Percentiles rank a stretch among this genome's conserved stretches.
These are phyloP conservation scores for Lanistes nyassanus DNA, from an alignment of 1,140 invertebrate species.

Conservation along the genomic window DNA sequence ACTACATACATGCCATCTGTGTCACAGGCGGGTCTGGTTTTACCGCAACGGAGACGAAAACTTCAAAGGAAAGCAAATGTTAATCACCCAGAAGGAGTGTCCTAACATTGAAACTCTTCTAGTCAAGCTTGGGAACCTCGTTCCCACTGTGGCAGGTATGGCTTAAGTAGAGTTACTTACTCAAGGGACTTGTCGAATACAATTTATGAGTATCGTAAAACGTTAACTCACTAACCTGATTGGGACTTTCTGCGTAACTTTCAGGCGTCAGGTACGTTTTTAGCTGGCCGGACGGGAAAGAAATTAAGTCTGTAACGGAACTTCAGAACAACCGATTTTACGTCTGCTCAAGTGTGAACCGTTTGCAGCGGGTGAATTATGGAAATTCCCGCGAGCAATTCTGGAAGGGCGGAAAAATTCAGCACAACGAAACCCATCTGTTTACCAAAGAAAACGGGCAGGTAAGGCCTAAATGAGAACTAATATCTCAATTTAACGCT, in stretches of 20 bases:
- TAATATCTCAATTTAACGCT: too few species aligned
- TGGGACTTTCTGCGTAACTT: background rate
- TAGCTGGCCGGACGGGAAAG: slow-evolving; percentile 83
- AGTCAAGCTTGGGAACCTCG: slow-evolving; percentile 71
- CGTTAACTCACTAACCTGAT: background rate
- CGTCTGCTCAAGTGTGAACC: slow-evolving; percentile 84
- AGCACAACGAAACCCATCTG: slow-evolving; percentile 44
- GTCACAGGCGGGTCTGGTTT: slow-evolving; percentile 78
- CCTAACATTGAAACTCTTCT: slow-evolving; percentile 86
- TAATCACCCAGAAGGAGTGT: slow-evolving; percentile 79
- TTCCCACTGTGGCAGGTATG: slow-evolving; percentile 39
- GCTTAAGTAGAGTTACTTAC: background rate
- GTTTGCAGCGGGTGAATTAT: slow-evolving; percentile 70
- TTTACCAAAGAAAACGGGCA: slow-evolving; percentile 22
- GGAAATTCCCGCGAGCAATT: slow-evolving; percentile 48
- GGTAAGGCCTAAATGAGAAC: background rate
- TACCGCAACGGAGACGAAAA: slow-evolving; percentile 94
- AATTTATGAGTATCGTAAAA: background rate
- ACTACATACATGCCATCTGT: too few species aligned
- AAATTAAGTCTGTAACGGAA: slow-evolving; percentile 85
- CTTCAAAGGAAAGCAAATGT: slow-evolving; percentile 88
- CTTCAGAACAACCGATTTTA: slow-evolving; percentile 90
- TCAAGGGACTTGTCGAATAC: background rate
- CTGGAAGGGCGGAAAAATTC: slow-evolving; percentile 49
- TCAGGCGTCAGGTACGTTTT: slow-evolving; percentile 78